phyloP scores from a whole-genome alignment of 2,888 invertebrate species.

The Zeuzera pyrina region DNA sequence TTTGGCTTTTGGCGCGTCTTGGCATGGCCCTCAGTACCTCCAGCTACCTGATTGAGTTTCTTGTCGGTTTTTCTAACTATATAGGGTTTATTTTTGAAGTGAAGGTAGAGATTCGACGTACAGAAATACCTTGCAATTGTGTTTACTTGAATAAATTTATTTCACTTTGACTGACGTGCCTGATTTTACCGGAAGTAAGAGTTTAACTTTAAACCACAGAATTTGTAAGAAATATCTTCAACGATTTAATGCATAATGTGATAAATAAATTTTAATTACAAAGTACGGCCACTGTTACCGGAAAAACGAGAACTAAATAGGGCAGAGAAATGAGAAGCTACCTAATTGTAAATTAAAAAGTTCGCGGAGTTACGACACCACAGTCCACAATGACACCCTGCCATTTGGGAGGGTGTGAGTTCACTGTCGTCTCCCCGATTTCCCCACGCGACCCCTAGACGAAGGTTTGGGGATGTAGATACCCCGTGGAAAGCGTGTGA shows the following conservation, averaged over 20 bases:
- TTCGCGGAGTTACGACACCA: conserved; percentile 73
- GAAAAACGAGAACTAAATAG: conserved; percentile 72
- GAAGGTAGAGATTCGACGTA: too few species aligned
- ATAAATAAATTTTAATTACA: conserved; percentile 69
- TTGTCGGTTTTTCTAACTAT: too few species aligned
- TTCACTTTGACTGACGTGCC: too few species aligned
- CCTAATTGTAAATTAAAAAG: conserved; percentile 74
- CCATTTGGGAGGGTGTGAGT: conserved; percentile 30
- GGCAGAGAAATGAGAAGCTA: conserved; percentile 73
- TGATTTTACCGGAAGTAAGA: too few species aligned
- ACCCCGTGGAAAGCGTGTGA: conserved; percentile 71
- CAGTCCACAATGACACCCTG: conserved; percentile 71
- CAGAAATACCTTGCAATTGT: too few species aligned
- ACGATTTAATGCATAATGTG: conserved; percentile 46
- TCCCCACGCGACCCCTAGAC: conserved; percentile 20
- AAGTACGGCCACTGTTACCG: conserved; percentile 53
- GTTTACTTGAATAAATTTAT: too few species aligned
- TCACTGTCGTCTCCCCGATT: conserved; percentile 22
- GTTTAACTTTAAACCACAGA: too few species aligned
- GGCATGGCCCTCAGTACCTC: too few species aligned
- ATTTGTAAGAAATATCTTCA: conserved; percentile 27
- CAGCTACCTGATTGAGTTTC: too few species aligned
- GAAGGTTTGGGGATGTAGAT: conserved; percentile 42
- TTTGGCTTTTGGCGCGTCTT: too few species aligned
- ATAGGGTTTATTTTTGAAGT: too few species aligned